Evolutionary conservation across 2,888 invertebrate genomes (phyloP).

Genomic region (Globia sparganii): DNA sequence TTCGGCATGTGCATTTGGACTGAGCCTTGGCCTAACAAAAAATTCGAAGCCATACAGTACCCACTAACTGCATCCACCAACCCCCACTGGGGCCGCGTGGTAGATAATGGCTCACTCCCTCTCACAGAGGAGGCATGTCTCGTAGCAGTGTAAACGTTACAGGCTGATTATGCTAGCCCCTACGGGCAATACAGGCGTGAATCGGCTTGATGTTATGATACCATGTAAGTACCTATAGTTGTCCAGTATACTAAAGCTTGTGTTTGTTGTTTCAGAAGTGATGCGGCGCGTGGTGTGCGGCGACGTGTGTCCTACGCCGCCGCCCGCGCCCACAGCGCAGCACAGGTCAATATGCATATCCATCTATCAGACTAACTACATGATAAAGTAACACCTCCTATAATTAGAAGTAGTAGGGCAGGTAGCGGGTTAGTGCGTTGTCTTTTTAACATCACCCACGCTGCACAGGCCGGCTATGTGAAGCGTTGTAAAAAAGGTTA

Average conservation of each 20-base stretch:
- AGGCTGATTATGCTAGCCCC: not conserved
- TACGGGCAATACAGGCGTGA: not conserved
- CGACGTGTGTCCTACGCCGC: slow-evolving; percentile 85
- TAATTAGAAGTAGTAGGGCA: not conserved
- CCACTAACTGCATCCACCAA: not conserved
- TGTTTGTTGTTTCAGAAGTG: slow-evolving; percentile 85
- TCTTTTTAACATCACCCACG: not conserved
- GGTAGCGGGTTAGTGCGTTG: no score
- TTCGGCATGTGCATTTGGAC: not conserved
- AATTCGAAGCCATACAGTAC: not conserved
- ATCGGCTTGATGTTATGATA: not conserved
- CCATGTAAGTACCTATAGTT: not conserved
- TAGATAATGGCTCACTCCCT: not conserved
- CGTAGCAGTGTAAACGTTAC: not conserved
- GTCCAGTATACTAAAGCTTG: slow-evolving; percentile 2
- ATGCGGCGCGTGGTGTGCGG: slow-evolving; percentile 89
- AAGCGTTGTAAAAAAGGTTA: not conserved
- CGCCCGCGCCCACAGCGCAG: slow-evolving; percentile 68
- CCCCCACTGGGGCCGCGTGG: no score
- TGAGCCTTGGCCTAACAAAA: not conserved
- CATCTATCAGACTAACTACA: not conserved
- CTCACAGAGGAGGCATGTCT: not conserved
- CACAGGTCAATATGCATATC: slow-evolving; percentile 66
- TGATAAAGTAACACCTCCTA: not conserved
- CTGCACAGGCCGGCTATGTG: not conserved